A percentile compares a stretch with the other conserved stretches of the same genome.
These are phyloP conservation scores for Nycticebus coucang DNA, from an alignment of 2,113 vertebrate species.

Conservation along the genomic window DNA sequence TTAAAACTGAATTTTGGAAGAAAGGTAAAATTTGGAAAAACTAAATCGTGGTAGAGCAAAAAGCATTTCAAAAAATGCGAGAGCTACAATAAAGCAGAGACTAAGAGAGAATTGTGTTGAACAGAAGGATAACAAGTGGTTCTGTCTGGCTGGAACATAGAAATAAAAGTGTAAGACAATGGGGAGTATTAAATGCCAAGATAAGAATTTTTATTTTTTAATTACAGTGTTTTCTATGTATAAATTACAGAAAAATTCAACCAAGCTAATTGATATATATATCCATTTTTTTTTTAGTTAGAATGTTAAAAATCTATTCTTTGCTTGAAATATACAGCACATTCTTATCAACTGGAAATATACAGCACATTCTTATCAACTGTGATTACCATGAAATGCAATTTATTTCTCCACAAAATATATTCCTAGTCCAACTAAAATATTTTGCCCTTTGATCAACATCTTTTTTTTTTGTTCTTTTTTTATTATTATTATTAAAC, in stretches of 20 bases:
- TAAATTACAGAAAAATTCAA: not conserved
- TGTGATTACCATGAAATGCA: not conserved
- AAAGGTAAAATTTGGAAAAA: not conserved
- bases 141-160: not conserved
- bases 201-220: not conserved
- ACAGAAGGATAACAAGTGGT: not conserved
- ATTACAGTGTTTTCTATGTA: not conserved
- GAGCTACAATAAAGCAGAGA: not conserved
- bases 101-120: not conserved
- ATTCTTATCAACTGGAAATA: not conserved
- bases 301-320: not conserved
- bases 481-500: no score
- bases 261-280: not conserved
- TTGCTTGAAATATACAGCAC: not conserved
- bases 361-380: not conserved
- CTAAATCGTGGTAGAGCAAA: not conserved
- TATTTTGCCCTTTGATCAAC: not conserved
- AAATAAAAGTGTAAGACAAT: not conserved
- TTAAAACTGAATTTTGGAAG: conserved; percentile 2
- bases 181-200: not conserved
- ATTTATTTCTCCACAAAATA: not conserved
- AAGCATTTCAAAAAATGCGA: not conserved
- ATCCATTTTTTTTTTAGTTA: not conserved
- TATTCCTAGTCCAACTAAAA: not conserved
- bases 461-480: no score